Conservation (phyloP, 2,113 vertebrate species). For the Psittacula cyanocephala region DNA sequence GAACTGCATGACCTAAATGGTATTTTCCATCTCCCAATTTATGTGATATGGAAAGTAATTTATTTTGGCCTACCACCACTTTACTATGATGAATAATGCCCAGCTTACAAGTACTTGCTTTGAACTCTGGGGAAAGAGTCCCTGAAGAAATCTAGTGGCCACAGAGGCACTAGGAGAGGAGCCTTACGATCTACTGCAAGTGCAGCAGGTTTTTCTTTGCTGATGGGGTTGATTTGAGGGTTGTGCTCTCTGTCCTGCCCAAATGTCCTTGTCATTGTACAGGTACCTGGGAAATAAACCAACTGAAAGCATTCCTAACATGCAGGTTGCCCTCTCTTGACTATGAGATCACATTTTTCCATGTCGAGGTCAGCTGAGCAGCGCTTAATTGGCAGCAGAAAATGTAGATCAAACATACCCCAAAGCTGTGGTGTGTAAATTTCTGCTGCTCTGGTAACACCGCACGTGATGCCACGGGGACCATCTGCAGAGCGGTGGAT, state of each 20-base stretch:
- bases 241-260: background rate
- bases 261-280: background rate
- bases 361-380: background rate
- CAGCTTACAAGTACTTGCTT: background rate
- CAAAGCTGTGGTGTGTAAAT: fast-evolving
- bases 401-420: fast-evolving
- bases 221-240: background rate
- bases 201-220: background rate
- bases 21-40: background rate
- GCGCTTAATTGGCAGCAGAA: background rate
- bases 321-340: background rate
- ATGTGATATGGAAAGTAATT: background rate
- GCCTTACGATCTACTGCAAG: fast-evolving
- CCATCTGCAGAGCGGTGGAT: fast-evolving
- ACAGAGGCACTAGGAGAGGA: background rate
- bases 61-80: background rate
- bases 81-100: background rate
- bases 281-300: background rate
- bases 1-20: background rate
- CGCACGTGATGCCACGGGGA: fast-evolving
- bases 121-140: background rate
- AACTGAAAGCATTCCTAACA: background rate
- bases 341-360: background rate
- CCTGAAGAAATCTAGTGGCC: background rate
- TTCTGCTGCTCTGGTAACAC: background rate